Conservation (phyloP, 2,888 invertebrate genomes). For the Ferrisia virgata region DNA sequence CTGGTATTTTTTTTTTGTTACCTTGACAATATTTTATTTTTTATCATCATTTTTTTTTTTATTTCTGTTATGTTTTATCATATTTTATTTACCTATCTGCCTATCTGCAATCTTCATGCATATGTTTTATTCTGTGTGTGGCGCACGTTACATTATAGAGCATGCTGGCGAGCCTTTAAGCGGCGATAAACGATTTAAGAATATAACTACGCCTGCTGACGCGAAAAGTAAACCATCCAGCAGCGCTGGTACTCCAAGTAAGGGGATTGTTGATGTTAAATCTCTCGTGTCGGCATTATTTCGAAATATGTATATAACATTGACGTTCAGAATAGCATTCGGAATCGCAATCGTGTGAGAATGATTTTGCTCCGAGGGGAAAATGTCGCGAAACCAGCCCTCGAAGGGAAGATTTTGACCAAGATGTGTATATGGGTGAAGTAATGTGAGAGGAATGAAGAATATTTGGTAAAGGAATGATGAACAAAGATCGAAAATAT, state of each 20-base stretch:
- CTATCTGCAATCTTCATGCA: neutral
- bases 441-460: no score
- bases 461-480: no score
- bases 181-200: slow-evolving; percentile 5
- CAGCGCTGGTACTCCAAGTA: slow-evolving; percentile 37
- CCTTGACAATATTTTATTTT: no score
- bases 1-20: no score
- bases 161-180: slow-evolving; percentile 34
- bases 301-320: neutral
- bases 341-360: no score
- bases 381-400: neutral
- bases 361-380: neutral
- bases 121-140: slow-evolving; percentile 1
- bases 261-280: neutral
- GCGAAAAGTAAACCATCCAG: neutral
- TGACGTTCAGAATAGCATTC: neutral
- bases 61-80: neutral
- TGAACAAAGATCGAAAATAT: no score
- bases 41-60: neutral
- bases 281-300: neutral
- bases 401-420: no score
- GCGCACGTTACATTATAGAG: slow-evolving; percentile 36
- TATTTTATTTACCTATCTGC: neutral
- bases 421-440: no score
- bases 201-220: neutral